Percentiles rank a stretch among this genome's conserved stretches.
phyloP scores from a whole-genome alignment of 2,888 invertebrate species.

The Eupelmus urozonus region DNA sequence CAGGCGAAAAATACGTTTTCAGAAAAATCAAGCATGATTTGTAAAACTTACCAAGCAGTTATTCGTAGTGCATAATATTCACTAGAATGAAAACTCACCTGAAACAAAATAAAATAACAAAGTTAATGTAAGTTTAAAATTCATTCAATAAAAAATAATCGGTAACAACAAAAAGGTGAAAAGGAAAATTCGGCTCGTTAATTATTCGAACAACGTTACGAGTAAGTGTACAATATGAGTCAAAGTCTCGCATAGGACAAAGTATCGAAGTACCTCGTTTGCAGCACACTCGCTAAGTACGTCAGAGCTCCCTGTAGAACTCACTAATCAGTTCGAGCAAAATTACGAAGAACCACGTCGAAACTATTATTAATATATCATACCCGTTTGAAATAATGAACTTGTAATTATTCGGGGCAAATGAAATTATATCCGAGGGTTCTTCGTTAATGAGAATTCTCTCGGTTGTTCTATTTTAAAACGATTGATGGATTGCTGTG shows the following conservation, averaged over 20 bases:
- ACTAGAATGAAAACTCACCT: constrained; percentile 17
- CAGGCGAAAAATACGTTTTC: too few relatives aligned
- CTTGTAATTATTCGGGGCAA: background rate
- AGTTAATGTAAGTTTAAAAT: background rate
- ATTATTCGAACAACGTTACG: too few relatives aligned
- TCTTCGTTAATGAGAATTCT: too few relatives aligned
- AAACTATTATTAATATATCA: constrained; percentile 3
- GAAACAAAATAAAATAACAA: constrained; percentile 21
- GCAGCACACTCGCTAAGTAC: constrained; percentile 7
- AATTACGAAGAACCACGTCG: background rate
- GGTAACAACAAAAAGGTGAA: too few relatives aligned
- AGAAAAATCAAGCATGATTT: background rate
- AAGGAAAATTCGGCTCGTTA: too few relatives aligned
- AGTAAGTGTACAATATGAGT: background rate
- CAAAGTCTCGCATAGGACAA: background rate
- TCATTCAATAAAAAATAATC: too few relatives aligned
- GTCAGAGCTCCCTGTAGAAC: constrained; percentile 23
- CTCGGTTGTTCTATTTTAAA: too few relatives aligned
- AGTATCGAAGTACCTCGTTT: constrained; percentile 26
- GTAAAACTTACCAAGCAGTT: background rate
- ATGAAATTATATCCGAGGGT: too few relatives aligned
- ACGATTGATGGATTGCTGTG: too few relatives aligned
- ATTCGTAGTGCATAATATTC: background rate
- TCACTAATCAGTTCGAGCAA: background rate
- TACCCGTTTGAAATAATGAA: background rate